Evolutionary conservation across 2,113 vertebrate genomes (phyloP), one percentile per base, ranked within the genome.

Genomic region (Mesoclemmys tuberculata): DNA sequence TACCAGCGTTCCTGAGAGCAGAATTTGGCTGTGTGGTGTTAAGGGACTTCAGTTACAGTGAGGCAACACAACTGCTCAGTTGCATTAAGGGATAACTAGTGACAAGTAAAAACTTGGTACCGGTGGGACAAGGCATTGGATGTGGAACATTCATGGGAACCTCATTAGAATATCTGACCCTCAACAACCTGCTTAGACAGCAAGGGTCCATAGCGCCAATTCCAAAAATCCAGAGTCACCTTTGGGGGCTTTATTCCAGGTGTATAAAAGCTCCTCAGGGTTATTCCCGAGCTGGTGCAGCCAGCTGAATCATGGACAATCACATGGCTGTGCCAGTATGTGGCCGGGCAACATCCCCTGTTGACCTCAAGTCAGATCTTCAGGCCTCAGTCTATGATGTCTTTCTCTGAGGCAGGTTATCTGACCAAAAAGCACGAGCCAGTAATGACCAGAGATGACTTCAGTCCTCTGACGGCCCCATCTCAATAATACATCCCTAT

Each of bases 351-450:
- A 19, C 51, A 9, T 21, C 35, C 35, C 8, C 35, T 2, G 4
- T 12, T 68, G 35, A n/a, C 16, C 35, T 38, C 64, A n/a, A 19
- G 35, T n/a, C 64, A 4, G 18, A n/a, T n/a, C 35, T 68, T n/a
- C 35, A n/a, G 64, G 35, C 35, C 64, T 38, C 35, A 9, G 5
- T 19, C 16, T 2, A 4, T 4, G 2, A 2, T 8, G 35, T 8
- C 64, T 31, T 2, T 35, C 35, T n/a, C 64, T 4, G 4, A 68
- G 35, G 35, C 13, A 29, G 29, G 56, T 16, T 61, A 61, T 14
- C 56, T 61, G 56, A 61, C 58, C 29, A 19, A 2, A 35, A n/a
- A n/a, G 61, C 31, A 68, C 18, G 2, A n/a, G 35, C 14, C 8
- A 9, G 18, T 35, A 68, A 68, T n/a, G 31, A 35, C 31, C 31